phyloP scores from a whole-genome alignment of 2,113 vertebrate species.

The Peromyscus californicus region DNA sequence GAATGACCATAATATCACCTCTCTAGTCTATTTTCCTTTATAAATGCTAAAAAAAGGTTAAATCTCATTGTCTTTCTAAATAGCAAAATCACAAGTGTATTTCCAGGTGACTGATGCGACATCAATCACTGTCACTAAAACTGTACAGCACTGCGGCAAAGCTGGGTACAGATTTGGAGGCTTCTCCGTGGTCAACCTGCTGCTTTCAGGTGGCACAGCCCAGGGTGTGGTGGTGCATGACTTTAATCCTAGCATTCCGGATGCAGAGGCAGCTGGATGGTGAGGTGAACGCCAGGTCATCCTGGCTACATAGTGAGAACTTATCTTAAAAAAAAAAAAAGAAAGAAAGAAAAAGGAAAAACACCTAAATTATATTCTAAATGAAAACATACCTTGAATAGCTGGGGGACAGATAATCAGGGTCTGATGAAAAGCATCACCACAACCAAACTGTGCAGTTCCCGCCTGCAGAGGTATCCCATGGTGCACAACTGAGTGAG shows the following conservation, averaged over 20 bases:
- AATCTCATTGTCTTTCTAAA: neutral
- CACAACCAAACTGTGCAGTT: conserved; percentile 95
- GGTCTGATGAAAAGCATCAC: conserved; percentile 97
- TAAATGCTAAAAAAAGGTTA: neutral
- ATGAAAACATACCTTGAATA: conserved; percentile 93
- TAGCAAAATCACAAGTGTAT: neutral
- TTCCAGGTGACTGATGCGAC: neutral
- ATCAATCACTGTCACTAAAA: neutral
- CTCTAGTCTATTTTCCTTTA: neutral
- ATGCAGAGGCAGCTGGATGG: neutral
- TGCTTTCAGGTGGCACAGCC: conserved; percentile 9
- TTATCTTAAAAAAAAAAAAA: neutral
- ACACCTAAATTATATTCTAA: conserved; percentile 43
- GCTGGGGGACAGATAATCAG: conserved; percentile 96
- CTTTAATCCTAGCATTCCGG: neutral
- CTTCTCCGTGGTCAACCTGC: neutral
- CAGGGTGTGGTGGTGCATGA: neutral
- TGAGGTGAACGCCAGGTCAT: neutral
- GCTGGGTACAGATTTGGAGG: neutral
- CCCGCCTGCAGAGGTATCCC: conserved; percentile 96
- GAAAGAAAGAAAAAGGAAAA: fast-evolving
- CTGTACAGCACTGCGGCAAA: neutral
- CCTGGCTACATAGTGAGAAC: neutral
- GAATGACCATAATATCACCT: neutral
- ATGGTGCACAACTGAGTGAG: conserved; percentile 95